Conservation (phyloP, 2,113 vertebrate species). For the Spea multiplicata region DNA sequence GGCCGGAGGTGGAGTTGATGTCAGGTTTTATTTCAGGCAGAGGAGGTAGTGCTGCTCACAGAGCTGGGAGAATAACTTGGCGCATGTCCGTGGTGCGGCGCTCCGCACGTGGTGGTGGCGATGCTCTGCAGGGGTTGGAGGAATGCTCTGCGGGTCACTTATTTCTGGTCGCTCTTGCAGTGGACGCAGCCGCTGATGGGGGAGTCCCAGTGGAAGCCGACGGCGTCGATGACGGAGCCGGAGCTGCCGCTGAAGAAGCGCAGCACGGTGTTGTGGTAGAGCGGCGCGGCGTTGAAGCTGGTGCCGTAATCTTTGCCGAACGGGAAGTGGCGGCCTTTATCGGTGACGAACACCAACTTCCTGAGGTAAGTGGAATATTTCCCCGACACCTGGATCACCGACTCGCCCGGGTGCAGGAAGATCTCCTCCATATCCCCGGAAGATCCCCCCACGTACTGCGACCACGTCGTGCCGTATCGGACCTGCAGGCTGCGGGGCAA, state of each 20-base stretch:
- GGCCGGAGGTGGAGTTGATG: not conserved
- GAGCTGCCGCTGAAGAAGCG: constrained; percentile 56
- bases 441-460: constrained; percentile 51
- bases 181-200: constrained; percentile 35
- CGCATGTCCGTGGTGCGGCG: too few relatives aligned
- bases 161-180: constrained; percentile 20
- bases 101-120: not conserved
- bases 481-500: constrained; percentile 55
- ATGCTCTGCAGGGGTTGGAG: not conserved
- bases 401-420: constrained; percentile 56
- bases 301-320: constrained; percentile 54
- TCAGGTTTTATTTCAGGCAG: not conserved
- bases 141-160: not conserved
- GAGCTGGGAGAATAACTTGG: not conserved
- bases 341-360: constrained; percentile 51
- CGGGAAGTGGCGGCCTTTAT: constrained; percentile 53
- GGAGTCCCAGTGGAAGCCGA: constrained; percentile 55
- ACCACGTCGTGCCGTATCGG: constrained; percentile 60
- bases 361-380: constrained; percentile 49
- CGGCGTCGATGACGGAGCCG: constrained; percentile 49
- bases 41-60: not conserved
- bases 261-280: constrained; percentile 52
- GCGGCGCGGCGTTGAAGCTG: constrained; percentile 52
- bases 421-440: constrained; percentile 57
- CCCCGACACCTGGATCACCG: constrained; percentile 55